phyloP scores from a whole-genome alignment of 2,797 vertebrate genomes.

The Malacoraja senta region DNA sequence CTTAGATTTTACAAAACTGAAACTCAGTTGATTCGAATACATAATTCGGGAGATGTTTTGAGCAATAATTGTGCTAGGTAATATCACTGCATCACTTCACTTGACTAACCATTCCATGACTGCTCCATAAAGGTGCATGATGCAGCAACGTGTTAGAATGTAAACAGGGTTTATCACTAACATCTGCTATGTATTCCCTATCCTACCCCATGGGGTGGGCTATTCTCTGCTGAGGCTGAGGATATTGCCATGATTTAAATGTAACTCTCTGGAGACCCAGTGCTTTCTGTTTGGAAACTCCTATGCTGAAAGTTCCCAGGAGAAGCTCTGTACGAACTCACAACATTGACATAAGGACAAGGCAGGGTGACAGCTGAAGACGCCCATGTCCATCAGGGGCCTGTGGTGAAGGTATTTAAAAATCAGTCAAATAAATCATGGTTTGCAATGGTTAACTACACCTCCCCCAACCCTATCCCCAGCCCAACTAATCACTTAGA shows the following conservation, averaged over 20 bases:
- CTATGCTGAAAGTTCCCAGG: slow-evolving; percentile 48
- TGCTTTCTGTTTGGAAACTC: slow-evolving; percentile 43
- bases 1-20: neutral
- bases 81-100: neutral
- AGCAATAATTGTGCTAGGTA: neutral
- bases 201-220: slow-evolving; percentile 53
- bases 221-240: slow-evolving; percentile 54
- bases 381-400: slow-evolving; percentile 44
- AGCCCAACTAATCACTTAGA: neutral
- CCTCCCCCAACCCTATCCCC: neutral
- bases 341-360: slow-evolving; percentile 53
- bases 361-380: slow-evolving; percentile 52
- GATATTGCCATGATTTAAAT: slow-evolving; percentile 53
- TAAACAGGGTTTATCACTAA: slow-evolving; percentile 55
- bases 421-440: slow-evolving; percentile 50
- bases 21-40: neutral
- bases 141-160: slow-evolving; percentile 40
- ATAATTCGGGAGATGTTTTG: neutral
- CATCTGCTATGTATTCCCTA: slow-evolving; percentile 56
- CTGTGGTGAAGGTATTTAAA: slow-evolving; percentile 51
- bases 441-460: slow-evolving; percentile 41
- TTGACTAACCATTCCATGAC: slow-evolving; percentile 3
- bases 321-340: slow-evolving; percentile 47
- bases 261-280: slow-evolving; percentile 50
- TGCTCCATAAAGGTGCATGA: slow-evolving; percentile 36